phyloP scores from a whole-genome alignment of 2,113 vertebrate genomes.

The Indri indri region DNA sequence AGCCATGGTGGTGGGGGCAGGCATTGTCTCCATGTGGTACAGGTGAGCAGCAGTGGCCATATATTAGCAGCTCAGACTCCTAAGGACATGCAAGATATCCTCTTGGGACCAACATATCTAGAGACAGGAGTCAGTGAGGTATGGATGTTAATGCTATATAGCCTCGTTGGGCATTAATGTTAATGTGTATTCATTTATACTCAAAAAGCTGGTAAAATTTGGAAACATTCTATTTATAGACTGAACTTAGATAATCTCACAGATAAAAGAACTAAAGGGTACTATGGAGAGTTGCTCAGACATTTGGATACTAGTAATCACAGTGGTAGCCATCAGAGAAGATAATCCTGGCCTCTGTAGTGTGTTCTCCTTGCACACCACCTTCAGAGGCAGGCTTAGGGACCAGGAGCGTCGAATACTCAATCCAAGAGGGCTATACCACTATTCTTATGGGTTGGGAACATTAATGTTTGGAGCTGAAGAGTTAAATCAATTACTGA shows the following conservation, averaged over 20 bases:
- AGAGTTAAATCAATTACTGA: not conserved
- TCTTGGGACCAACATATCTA: not conserved
- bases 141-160: not conserved
- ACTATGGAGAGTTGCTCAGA: not conserved
- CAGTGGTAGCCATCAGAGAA: not conserved
- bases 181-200: not conserved
- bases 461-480: not conserved
- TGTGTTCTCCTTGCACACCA: not conserved
- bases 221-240: not conserved
- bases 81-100: not conserved
- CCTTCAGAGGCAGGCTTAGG: not conserved
- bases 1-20: not conserved
- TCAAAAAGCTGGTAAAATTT: not conserved
- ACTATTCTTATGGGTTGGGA: not conserved
- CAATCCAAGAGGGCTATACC: not conserved
- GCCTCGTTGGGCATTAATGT: not conserved
- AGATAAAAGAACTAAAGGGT: not conserved
- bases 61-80: not conserved
- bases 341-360: not conserved
- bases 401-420: not conserved
- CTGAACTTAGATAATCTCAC: not conserved
- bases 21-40: not conserved
- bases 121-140: not conserved
- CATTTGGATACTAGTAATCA: not conserved
- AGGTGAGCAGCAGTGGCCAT: not conserved